Conservation (phyloP, 2,888 invertebrate species). For the Choreutis nemorana region DNA sequence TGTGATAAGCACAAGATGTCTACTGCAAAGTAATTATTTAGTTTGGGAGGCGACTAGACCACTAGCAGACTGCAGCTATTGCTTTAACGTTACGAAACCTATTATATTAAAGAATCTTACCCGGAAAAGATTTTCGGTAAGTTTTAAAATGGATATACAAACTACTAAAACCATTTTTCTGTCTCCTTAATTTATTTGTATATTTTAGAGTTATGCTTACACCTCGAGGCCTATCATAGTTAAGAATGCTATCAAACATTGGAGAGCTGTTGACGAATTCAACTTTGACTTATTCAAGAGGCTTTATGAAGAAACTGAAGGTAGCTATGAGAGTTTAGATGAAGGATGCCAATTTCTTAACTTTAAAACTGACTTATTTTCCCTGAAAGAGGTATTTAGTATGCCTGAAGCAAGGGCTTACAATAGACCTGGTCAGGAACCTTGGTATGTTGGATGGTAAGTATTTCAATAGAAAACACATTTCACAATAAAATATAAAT, state of each 20-base stretch:
- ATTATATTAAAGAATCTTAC: conserved; percentile 74
- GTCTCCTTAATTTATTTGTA: not conserved
- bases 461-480: conserved; percentile 19
- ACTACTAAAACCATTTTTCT: not conserved
- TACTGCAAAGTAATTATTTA: conserved; percentile 84
- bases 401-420: conserved; percentile 74
- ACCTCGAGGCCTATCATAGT: conserved; percentile 82
- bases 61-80: conserved; percentile 81
- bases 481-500: not conserved
- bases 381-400: conserved; percentile 77
- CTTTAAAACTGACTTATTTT: conserved; percentile 83
- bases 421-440: conserved; percentile 68
- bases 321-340: conserved; percentile 76
- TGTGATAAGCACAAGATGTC: conserved; percentile 72
- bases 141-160: conserved; percentile 6
- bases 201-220: conserved; percentile 72
- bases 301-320: conserved; percentile 72
- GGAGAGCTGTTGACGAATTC: conserved; percentile 77
- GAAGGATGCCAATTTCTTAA: conserved; percentile 88
- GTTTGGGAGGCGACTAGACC: conserved; percentile 89
- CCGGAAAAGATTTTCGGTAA: conserved; percentile 70
- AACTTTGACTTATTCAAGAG: conserved; percentile 73
- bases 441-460: conserved; percentile 94
- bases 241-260: conserved; percentile 76
- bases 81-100: conserved; percentile 72